Percentiles rank a stretch among this genome's conserved stretches.
phyloP scores from a whole-genome alignment of 1,140 invertebrate species.

The Wasmannia auropunctata region DNA sequence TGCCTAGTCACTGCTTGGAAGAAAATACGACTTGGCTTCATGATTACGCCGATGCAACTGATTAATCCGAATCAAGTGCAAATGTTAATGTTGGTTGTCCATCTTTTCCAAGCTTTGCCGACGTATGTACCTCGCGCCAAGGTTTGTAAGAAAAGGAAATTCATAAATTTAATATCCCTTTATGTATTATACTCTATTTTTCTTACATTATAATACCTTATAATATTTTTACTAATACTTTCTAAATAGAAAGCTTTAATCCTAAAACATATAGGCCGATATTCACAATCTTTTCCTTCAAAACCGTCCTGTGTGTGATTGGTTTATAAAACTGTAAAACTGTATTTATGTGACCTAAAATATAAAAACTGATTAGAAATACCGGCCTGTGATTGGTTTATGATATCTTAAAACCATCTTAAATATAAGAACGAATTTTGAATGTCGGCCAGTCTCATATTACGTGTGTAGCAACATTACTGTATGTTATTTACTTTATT shows the following conservation, averaged over 20 bases:
- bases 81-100: constrained; percentile 80
- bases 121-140: constrained; percentile 74
- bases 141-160: constrained; percentile 62
- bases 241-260: constrained; percentile 42
- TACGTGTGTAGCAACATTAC: background rate
- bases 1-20: constrained; percentile 79
- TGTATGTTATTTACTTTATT: background rate
- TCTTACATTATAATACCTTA: too few species aligned
- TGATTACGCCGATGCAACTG: constrained; percentile 78
- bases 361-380: too few species aligned
- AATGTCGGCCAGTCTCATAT: too few species aligned
- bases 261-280: background rate
- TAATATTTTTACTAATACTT: constrained; percentile 56
- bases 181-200: too few species aligned
- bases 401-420: too few species aligned
- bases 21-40: constrained; percentile 80
- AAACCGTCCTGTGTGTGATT: too few species aligned
- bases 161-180: too few species aligned
- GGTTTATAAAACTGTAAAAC: too few species aligned
- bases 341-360: too few species aligned
- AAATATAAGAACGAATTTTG: too few species aligned
- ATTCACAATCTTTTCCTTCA: too few species aligned
- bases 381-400: too few species aligned
- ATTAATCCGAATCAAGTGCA: constrained; percentile 77
- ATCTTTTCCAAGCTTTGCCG: constrained; percentile 80